Evolutionary conservation across 2,888 invertebrate species (phyloP).

Genomic region (Ennomos fuscantarius): DNA sequence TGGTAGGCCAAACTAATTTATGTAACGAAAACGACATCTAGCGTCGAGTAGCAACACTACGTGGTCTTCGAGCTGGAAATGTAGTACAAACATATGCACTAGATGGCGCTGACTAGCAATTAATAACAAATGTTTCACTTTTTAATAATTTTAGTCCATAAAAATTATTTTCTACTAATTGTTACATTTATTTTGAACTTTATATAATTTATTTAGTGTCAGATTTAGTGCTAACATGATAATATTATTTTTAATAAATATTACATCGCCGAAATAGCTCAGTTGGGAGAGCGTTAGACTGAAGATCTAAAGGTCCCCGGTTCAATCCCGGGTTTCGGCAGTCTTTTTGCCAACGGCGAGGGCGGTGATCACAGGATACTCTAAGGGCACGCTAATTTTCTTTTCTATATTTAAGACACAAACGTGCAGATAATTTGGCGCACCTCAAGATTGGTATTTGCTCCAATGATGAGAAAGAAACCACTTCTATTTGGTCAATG

Average conservation of each 20-base stretch:
- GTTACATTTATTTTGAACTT: not conserved
- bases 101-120: constrained; percentile 25
- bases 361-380: too few relatives aligned
- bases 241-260: not conserved
- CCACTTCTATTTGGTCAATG: too few relatives aligned
- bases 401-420: too few relatives aligned
- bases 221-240: too few relatives aligned
- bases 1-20: constrained; percentile 1
- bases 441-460: too few relatives aligned
- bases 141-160: too few relatives aligned
- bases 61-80: not conserved
- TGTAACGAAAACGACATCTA: constrained; percentile 38
- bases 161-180: not conserved
- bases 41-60: constrained; percentile 31
- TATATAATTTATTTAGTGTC: not conserved
- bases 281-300: constrained; percentile 67
- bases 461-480: too few relatives aligned
- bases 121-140: too few relatives aligned
- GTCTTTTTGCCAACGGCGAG: not conserved
- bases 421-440: too few relatives aligned
- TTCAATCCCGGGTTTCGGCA: constrained; percentile 66
- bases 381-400: too few relatives aligned
- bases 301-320: constrained; percentile 65
- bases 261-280: constrained; percentile 58
- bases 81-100: not conserved